Evolutionary conservation across 2,113 vertebrate genomes (phyloP).

Genomic region (Cochlearius cochlearius): DNA sequence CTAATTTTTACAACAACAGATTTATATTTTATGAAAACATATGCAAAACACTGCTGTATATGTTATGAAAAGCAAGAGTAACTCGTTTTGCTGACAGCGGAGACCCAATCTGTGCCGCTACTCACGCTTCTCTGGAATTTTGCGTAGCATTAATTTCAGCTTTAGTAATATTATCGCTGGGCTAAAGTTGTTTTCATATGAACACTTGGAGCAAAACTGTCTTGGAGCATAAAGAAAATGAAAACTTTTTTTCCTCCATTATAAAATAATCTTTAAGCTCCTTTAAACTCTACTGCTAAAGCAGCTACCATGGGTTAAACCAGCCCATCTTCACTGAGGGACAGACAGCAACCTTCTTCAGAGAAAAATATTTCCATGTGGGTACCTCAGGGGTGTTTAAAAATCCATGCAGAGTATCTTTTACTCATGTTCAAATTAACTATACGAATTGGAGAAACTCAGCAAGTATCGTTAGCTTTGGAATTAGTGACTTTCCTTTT

Average conservation of each 20-base stretch:
- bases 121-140: neutral
- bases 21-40: neutral
- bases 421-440: neutral
- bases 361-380: neutral
- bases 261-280: neutral
- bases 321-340: neutral
- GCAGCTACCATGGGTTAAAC: neutral
- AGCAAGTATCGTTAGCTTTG: constrained; percentile 5
- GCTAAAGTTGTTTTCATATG: neutral
- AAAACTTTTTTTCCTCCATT: neutral
- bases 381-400: neutral
- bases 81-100: neutral
- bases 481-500: neutral
- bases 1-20: neutral
- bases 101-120: neutral
- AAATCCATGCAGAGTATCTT: neutral
- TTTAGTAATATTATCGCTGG: neutral
- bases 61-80: neutral
- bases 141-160: neutral
- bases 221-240: neutral
- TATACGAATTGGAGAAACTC: neutral
- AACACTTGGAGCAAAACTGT: neutral
- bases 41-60: neutral
- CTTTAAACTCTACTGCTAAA: neutral
- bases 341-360: neutral